These are phyloP conservation scores for Halcyon malimbica DNA, from an alignment of 2,113 vertebrate genomes.

Conservation along the genomic window DNA sequence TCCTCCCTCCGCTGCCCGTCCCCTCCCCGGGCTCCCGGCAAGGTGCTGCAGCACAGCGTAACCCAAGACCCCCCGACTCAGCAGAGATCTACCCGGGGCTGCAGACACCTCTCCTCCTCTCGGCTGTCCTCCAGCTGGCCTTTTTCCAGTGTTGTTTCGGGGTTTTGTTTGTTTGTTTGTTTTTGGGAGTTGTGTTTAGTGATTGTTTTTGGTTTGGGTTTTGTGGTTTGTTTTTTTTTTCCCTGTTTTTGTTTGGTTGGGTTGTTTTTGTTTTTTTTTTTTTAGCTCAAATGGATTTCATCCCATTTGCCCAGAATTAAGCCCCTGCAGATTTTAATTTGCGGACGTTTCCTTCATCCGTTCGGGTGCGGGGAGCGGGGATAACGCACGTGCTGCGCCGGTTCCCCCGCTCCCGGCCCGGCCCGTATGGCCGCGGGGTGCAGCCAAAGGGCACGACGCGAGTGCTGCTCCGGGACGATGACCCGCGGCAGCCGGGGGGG, in stretches of 20 bases:
- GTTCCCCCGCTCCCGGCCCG: constrained; percentile 16
- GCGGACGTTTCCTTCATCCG: constrained; percentile 72
- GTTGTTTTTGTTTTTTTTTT: not conserved
- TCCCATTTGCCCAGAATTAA: constrained; percentile 69
- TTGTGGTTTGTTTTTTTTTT: not conserved
- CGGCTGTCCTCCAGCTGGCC: not conserved
- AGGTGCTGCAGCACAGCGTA: not conserved
- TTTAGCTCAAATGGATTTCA: constrained; percentile 48
- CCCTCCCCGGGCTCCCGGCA: not conserved
- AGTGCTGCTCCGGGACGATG: constrained; percentile 49
- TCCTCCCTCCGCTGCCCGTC: not conserved
- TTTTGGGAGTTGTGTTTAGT: not conserved
- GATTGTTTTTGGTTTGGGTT: not conserved
- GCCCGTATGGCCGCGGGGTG: constrained; percentile 15
- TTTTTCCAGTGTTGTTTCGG: not conserved
- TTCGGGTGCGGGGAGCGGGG: constrained; percentile 69
- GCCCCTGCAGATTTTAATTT: constrained; percentile 55
- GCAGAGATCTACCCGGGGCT: not conserved
- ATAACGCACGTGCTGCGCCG: constrained; percentile 37
- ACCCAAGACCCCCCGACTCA: not conserved
- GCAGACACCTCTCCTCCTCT: not conserved
- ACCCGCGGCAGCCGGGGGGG: constrained; percentile 34
- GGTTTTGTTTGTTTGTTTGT: not conserved
- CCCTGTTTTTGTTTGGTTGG: not conserved
- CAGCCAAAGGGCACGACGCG: not conserved